phyloP scores from a whole-genome alignment of 35 echinoderm and acorn worm species.

The Antedon bifida region DNA sequence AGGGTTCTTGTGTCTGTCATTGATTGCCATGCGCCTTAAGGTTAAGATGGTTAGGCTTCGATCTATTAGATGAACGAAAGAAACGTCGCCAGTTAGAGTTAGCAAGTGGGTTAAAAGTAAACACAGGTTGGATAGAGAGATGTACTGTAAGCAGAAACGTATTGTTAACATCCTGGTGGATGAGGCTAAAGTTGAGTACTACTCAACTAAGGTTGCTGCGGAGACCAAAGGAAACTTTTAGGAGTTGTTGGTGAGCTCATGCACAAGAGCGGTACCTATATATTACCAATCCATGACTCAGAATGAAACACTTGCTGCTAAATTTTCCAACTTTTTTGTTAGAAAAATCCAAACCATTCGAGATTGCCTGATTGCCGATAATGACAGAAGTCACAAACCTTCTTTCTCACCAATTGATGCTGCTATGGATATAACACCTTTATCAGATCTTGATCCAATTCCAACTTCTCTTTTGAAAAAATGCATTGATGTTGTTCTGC shows the following conservation, averaged over 20 bases:
- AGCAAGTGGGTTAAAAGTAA: not conserved
- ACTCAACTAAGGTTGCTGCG: conserved; percentile 7
- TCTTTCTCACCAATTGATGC: not conserved
- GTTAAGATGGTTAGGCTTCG: not conserved
- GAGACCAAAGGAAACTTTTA: conserved; percentile 37
- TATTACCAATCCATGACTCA: not conserved
- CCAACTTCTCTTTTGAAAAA: too few relatives aligned
- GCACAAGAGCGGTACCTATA: not conserved
- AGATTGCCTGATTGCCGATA: not conserved
- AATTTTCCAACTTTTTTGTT: conserved; percentile 3
- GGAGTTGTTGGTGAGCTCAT: conserved; percentile 20
- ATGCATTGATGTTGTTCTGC: conserved; percentile 1
- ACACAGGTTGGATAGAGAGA: not conserved
- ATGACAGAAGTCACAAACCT: not conserved
- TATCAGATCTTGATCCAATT: conserved; percentile 5
- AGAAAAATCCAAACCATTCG: not conserved
- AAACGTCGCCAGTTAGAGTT: not conserved
- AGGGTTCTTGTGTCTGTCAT: not conserved
- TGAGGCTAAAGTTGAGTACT: conserved; percentile 16
- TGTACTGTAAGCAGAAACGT: not conserved
- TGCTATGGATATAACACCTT: not conserved
- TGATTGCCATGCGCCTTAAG: not conserved
- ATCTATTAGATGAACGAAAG: not conserved
- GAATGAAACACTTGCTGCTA: not conserved
- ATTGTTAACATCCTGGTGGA: conserved; percentile 1